Base-by-base conservation (phyloP, 2,888 invertebrate genomes). In the Syrphus vitripennis region DNA sequence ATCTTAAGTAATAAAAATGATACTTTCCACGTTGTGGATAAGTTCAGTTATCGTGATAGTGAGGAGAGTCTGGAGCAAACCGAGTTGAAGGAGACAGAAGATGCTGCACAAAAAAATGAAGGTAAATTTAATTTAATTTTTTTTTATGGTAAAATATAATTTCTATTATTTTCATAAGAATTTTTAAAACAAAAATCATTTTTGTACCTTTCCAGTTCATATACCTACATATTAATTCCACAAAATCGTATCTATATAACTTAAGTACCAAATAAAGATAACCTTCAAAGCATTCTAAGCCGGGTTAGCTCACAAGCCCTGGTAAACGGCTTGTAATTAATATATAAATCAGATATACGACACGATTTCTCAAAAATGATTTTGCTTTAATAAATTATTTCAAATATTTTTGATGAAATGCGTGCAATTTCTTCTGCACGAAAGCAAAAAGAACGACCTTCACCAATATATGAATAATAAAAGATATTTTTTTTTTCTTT, bases 1-100 rank as follows among this genome's bases (percentile, higher is more conserved):
- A 75, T 77, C 29, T 65, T 61, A 19, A 69, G 80, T 69, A 72
- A 40, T 26, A 77, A 77, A 57, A 81, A 71, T 40, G 75, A 79
- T 37, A 59, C 53, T 48, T 37, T 45, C 37, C 16, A 31, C 48
- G 24, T n/a, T 19, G 40, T 14, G 71, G 55, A 81, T 21, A 75
- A 81, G 40, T 37, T 48, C 6, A 59, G 26, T 16, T n/a, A 55
- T 21, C 31, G 37, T 31, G 72, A 57, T 19, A 76, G 14, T 50
- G 65, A 53, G 12, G 81, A 72, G 19, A 71, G 67, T 12, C 7
- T 34, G 26, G 65, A 84, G 55, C 31, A 57, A 10, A 5, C 9
- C 16, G 63, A 63, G 2, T 34, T 40, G 7, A 48, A 26, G 42
- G 76, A 37, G 12, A 12, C 42, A 9, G 19, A 12, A 14, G 14